Evolutionary conservation across 2,888 invertebrate genomes (phyloP), one percentile per base, ranked within the genome.

Genomic region (Tuta absoluta): DNA sequence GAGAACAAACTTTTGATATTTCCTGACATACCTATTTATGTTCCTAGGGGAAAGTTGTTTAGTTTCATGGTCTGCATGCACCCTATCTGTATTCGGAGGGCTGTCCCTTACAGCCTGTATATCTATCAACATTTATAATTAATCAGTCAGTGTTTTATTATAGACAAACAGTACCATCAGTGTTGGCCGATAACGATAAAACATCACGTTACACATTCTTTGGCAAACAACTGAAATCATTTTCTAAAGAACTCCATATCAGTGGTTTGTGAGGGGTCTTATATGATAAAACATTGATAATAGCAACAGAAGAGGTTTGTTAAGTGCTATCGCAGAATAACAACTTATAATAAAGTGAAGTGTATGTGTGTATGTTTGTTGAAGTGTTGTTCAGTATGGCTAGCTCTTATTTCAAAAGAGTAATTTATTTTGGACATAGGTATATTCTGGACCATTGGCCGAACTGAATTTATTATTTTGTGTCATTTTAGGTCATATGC

Each of bases 281-380:
- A 21, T 2, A 24, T 21, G 56, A 56, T 56, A n/a, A 56, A 56
- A 56, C 14, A n/a, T 19, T n/a, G 7, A 56, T 28, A 19, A 56
- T n/a, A 56, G n/a, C 28, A 17, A 19, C 24, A 56, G 14, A n/a
- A 56, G 24, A 24, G 10, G 2, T 14, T 19, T 24, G 24, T 12
- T 8, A 53, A 19, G 1, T 56, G 5, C 14, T 41, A 41, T 41
- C 41, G 41, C 41, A 41, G n/a, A 14, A 41, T 3, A 41, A 41
- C 41, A 41, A 41, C n/a, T 41, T 41, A 38, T 14, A 41, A 41
- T 41, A 41, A n/a, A 41, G 41, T 14, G 41, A 14, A 12, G 14
- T 41, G 41, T 41, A 1, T n/a, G 14, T 41, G 11, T 3, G 8
- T 33, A 8, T 33, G n/a, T n/a, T n/a, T n/a, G n/a, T n/a, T n/a